Conservation (phyloP, 2,888 invertebrate genomes). For the Lasioglossum zephyrum region DNA sequence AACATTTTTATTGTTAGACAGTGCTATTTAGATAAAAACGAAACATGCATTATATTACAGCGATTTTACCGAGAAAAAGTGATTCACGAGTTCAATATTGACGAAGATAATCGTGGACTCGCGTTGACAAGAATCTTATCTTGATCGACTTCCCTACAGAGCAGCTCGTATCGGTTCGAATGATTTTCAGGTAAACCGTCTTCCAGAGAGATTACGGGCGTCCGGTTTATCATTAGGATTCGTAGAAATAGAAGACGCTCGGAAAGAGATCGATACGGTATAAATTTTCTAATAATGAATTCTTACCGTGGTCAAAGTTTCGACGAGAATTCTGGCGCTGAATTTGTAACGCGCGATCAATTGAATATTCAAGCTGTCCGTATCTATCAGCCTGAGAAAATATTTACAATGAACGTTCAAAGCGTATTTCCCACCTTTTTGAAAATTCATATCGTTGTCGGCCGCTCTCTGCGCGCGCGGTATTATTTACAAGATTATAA, state of each 20-base stretch:
- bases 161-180: neutral
- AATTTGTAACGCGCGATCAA: slow-evolving; percentile 26
- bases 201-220: neutral
- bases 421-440: neutral
- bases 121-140: neutral
- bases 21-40: neutral
- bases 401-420: neutral
- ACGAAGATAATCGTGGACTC: neutral
- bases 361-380: slow-evolving; percentile 1
- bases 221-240: neutral
- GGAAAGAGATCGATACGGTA: slow-evolving; percentile 21
- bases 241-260: neutral
- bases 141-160: neutral
- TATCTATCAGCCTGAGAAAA: neutral
- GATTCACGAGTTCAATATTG: neutral
- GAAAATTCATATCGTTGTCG: slow-evolving; percentile 3
- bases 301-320: neutral
- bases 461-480: too few relatives aligned
- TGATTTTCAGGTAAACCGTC: neutral
- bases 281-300: slow-evolving; percentile 30
- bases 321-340: neutral
- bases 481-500: slow-evolving; percentile 1
- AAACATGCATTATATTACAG: neutral
- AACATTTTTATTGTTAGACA: too few relatives aligned
- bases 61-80: neutral